Evolutionary conservation across 2,113 vertebrate species (phyloP).

Genomic region (Micronycteris hirsuta): DNA sequence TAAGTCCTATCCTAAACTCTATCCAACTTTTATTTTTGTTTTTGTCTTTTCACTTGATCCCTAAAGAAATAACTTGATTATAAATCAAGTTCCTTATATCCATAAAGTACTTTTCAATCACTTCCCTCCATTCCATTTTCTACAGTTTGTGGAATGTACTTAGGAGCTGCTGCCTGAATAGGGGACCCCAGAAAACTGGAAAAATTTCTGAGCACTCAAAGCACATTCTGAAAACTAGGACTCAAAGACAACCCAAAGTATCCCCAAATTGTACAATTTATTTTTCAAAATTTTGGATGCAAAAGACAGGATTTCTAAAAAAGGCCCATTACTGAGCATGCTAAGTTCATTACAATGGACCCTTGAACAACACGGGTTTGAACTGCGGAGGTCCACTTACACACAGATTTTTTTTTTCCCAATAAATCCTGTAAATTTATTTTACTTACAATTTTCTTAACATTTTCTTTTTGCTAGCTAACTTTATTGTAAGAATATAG

Average conservation of each 20-base stretch:
- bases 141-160: background rate
- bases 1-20: background rate
- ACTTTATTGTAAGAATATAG: background rate
- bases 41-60: background rate
- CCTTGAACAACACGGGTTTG: background rate
- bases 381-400: background rate
- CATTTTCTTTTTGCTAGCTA: background rate
- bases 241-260: background rate
- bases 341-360: background rate
- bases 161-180: conserved; percentile 47
- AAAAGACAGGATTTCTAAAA: background rate
- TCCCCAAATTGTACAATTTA: background rate
- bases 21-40: background rate
- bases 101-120: background rate
- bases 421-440: background rate
- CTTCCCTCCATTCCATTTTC: background rate
- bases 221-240: conserved; percentile 27
- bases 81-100: background rate
- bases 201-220: conserved; percentile 43
- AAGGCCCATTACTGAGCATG: background rate
- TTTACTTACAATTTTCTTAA: background rate
- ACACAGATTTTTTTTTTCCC: background rate
- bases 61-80: background rate
- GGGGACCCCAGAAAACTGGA: conserved; percentile 62
- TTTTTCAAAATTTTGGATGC: background rate